Evolutionary conservation across 1,140 invertebrate genomes (phyloP), one percentile per base, ranked within the genome.

Genomic region (Drosophila nikananu): DNA sequence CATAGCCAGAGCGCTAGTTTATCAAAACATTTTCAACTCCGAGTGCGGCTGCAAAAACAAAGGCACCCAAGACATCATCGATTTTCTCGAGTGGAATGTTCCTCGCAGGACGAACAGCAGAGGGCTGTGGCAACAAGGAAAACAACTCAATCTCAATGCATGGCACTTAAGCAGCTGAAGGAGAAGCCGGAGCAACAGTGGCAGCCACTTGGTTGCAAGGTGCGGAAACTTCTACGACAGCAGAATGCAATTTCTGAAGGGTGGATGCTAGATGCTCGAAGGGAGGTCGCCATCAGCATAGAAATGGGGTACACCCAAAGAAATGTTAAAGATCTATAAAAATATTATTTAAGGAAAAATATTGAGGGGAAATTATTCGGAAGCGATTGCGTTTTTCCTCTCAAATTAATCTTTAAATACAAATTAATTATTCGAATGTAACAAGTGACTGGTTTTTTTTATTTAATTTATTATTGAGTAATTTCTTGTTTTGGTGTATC

Each of bases 1-100:
- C 61, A 77, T 86, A 80, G 78, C 72, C 80, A 86, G 81, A 82
- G 80, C 65, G 55, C 74, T 57, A 78, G 84, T 87, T 89, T 87
- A 87, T 89, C 81, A 87, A 83, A 87, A 87, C 84, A 87, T 89
- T 87, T 86, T 89, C 84, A 87, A 87, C 77, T 87, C 77, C 70
- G 80, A 89, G 84, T 89, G 84, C 84, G 84, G 84, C 84, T 84
- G 74, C 65, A 89, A 89, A 87, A 87, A 87, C 84, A 87, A 89
- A 77, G 70, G 84, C 77, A 64, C 72, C 75, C 73, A 52, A 49
- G 76, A 67, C 80, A 81, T 87, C 84, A 89, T 87, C 84, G 84
- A 87, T 87, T 87, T 87, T 89, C 73, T 78, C 77, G 52, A 84
- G 81, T 64, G 64, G 64, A 82, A 73, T 75, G 61, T 23, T 58